These are phyloP conservation scores for Raja brachyura DNA, from an alignment of 2,113 vertebrate species.

Conservation along the genomic window DNA sequence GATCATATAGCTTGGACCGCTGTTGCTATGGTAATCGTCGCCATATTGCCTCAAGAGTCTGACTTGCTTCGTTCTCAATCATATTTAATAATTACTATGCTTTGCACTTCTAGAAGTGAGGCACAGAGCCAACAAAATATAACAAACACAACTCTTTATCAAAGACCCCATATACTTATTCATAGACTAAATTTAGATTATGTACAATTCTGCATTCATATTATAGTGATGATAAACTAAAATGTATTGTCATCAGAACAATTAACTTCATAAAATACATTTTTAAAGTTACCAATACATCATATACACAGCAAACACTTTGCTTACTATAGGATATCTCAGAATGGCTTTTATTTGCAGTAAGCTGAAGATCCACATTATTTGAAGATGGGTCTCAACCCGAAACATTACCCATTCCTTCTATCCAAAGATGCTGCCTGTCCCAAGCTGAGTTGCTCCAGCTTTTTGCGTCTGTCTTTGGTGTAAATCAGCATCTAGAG, in stretches of 20 bases:
- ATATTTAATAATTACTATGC: neutral
- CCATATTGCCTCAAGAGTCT: neutral
- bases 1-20: neutral
- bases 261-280: neutral
- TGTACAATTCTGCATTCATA: neutral
- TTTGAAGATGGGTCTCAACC: no score
- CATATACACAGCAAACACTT: neutral
- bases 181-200: neutral
- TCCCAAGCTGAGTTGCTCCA: no score
- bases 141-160: neutral
- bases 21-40: conserved; percentile 26
- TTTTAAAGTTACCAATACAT: neutral
- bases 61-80: conserved; percentile 2
- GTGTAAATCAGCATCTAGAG: no score
- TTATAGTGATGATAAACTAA: no score
- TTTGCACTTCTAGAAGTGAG: neutral
- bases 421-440: no score
- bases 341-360: neutral
- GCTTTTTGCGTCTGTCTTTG: no score
- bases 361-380: neutral
- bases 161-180: neutral
- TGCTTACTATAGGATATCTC: neutral
- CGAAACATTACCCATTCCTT: no score
- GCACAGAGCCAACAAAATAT: neutral
- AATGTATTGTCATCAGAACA: neutral